Percentiles rank a stretch among this genome's conserved stretches.
Conservation (phyloP, 2,888 invertebrate genomes). For the Mongoloraphidia duomilia region DNA sequence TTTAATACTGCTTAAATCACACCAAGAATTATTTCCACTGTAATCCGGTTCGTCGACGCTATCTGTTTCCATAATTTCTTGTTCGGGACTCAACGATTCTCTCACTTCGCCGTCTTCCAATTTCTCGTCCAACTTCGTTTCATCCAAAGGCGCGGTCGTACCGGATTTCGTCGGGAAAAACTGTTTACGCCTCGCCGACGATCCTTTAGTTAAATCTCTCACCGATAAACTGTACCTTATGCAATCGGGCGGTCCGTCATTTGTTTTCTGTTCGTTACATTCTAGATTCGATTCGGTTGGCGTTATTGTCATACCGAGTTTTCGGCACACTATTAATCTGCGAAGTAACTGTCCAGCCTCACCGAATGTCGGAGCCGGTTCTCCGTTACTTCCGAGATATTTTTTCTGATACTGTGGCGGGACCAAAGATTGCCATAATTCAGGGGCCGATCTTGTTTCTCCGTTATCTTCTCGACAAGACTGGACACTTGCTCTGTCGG, state of each 20-base stretch:
- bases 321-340: constrained; percentile 61
- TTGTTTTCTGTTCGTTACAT: not conserved
- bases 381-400: constrained; percentile 29
- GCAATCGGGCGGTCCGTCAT: not conserved
- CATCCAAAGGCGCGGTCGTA: not conserved
- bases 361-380: constrained; percentile 34
- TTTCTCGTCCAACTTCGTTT: not conserved
- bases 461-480: constrained; percentile 27
- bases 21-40: constrained; percentile 29
- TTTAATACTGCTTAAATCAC: constrained; percentile 26
- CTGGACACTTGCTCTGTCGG: constrained; percentile 26
- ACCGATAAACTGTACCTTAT: constrained; percentile 1
- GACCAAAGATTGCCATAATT: constrained; percentile 41
- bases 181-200: constrained; percentile 63
- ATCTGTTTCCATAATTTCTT: constrained; percentile 13
- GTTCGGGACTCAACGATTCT: constrained; percentile 14
- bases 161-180: constrained; percentile 58
- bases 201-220: constrained; percentile 4
- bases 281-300: constrained; percentile 23
- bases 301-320: constrained; percentile 54
- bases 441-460: constrained; percentile 18
- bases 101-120: not conserved
- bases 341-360: constrained; percentile 63
- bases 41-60: constrained; percentile 24
- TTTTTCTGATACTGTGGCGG: constrained; percentile 32